Conservation (phyloP, 2,113 vertebrate species). For the Corythornis madagascariensis region DNA sequence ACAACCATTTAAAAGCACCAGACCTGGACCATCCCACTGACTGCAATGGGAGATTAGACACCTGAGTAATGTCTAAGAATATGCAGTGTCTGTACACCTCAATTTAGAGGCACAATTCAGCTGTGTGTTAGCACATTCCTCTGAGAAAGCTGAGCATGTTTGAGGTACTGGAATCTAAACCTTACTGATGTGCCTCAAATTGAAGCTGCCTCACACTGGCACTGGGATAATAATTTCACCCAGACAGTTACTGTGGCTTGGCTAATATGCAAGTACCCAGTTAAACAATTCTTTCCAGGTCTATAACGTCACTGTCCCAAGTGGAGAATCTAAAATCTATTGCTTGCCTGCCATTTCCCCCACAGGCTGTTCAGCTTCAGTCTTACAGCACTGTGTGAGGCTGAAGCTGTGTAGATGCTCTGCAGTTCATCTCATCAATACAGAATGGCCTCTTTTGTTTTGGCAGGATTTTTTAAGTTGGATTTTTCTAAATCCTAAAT, state of each 20-base stretch:
- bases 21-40: neutral
- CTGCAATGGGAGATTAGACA: neutral
- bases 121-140: neutral
- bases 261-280: neutral
- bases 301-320: neutral
- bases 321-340: slow-evolving; percentile 35
- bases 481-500: neutral
- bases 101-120: neutral
- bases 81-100: neutral
- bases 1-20: neutral
- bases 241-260: neutral
- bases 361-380: neutral
- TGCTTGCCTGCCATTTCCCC: neutral
- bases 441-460: neutral
- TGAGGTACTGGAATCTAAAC: neutral
- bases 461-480: neutral
- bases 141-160: neutral
- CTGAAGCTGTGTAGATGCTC: neutral
- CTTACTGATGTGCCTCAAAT: neutral
- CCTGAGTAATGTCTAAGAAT: neutral
- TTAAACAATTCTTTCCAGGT: slow-evolving; percentile 2
- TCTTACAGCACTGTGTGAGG: neutral
- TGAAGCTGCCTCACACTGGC: neutral
- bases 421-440: neutral
- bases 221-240: neutral